A percentile compares a stretch with the other conserved stretches of the same genome.
Conservation (phyloP, 1,140 invertebrate species). For the Drosophila pachea region DNA sequence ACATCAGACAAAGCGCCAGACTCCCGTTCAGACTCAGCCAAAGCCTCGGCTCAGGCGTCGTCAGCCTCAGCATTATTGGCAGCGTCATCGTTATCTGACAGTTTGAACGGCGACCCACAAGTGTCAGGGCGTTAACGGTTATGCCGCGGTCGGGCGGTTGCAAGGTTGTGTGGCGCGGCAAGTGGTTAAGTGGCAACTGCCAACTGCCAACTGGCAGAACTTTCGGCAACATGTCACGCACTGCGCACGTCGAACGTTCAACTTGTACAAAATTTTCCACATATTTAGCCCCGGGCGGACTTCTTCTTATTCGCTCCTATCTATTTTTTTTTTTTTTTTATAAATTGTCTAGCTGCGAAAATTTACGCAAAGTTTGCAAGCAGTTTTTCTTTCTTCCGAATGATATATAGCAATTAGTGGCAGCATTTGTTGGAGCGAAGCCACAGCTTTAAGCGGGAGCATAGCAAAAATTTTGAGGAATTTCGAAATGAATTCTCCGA, state of each 20-base stretch:
- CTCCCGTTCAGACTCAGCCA: no score
- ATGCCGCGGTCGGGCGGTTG: background rate
- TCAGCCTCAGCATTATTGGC: constrained; percentile 57
- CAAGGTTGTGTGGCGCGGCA: constrained; percentile 7
- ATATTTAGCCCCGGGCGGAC: constrained; percentile 20
- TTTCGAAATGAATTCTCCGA: background rate
- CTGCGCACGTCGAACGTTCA: constrained; percentile 4
- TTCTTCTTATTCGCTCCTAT: no score
- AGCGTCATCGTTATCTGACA: constrained; percentile 73
- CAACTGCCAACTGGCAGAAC: constrained; percentile 9
- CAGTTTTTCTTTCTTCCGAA: background rate
- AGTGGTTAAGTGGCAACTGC: constrained; percentile 2
- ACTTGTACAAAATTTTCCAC: constrained; percentile 25
- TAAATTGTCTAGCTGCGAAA: constrained; percentile 12
- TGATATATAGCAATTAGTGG: background rate
- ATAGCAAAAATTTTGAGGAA: background rate
- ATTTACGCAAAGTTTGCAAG: background rate
- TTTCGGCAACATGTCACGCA: constrained; percentile 49
- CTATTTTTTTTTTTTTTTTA: constrained; percentile 5
- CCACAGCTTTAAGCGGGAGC: background rate
- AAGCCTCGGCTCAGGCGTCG: no score
- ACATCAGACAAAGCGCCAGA: constrained; percentile 33
- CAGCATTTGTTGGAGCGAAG: background rate
- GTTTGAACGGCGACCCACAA: constrained; percentile 43
- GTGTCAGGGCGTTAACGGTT: constrained; percentile 58